Conservation (phyloP, 2,113 vertebrate species). For the Maccullochella peelii region DNA sequence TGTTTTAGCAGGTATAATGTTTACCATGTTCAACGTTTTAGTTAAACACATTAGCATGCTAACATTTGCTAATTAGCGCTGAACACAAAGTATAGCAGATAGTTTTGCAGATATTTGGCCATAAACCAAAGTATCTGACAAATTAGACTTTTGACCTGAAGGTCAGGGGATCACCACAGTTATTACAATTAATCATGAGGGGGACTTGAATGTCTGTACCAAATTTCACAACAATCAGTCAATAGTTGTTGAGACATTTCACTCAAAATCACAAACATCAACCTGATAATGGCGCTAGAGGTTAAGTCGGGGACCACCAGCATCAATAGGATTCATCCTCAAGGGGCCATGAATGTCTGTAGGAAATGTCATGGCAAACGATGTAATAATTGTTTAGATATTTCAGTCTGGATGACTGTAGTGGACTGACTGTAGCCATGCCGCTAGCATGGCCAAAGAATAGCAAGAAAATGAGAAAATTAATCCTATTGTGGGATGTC, state of each 20-base stretch:
- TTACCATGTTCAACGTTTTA: not conserved
- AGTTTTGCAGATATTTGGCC: not conserved
- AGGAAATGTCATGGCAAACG: not conserved
- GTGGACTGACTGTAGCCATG: not conserved
- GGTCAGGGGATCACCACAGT: not conserved
- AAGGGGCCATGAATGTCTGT: not conserved
- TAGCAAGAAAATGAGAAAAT: not conserved
- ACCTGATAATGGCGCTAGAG: not conserved
- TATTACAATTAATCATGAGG: not conserved
- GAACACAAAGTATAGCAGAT: not conserved
- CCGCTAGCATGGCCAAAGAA: not conserved
- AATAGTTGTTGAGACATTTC: not conserved
- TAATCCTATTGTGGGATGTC: not conserved
- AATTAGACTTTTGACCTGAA: not conserved
- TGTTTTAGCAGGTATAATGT: not conserved
- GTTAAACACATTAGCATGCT: not conserved
- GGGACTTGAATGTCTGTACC: too few species aligned
- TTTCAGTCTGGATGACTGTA: not conserved
- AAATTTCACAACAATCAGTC: not conserved
- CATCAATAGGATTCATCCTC: not conserved
- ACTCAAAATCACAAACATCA: too few species aligned
- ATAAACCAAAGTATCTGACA: not conserved
- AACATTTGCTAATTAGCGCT: not conserved
- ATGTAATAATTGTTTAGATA: not conserved
- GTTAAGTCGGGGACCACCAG: not conserved